Evolutionary conservation across 2,797 vertebrate genomes (phyloP), one percentile per base, ranked within the genome.

Genomic region (Tragelaphus eurycerus): DNA sequence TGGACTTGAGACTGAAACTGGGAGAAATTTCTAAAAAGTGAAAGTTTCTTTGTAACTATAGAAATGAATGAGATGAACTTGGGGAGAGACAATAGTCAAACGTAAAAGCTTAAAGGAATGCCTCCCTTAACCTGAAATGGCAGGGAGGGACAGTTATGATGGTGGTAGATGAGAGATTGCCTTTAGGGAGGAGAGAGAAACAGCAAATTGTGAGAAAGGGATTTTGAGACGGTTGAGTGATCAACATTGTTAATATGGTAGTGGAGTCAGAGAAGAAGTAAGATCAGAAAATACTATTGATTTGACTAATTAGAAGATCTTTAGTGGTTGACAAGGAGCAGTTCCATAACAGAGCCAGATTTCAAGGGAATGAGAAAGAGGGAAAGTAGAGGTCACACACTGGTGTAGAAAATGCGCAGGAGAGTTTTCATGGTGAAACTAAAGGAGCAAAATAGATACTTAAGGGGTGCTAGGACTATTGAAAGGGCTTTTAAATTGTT

Each of bases 381-480:
- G 76, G 31, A 59, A n/a, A 67, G 16, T 25, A 54, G 5, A 7
- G 31, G 13, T 57, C 85, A 83, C 12, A 79, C 46, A 21, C 3
- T 29, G 16, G 16, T 81, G 15, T 76, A 79, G 46, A 86, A 81
- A 57, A 60, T 92, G 43, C 16, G 86, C 29, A 78, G 88, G n/a
- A 86, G 59, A 83, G 64, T 29, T 89, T 97, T 86, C 86, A 4
- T 46, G 38, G n/a, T 84, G 78, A 86, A 92, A 94, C 92, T 94
- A 89, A 86, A 95, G 86, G 17, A 83, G 13, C 27, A 86, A 76
- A 89, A 76, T 17, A 92, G 29, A 76, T 83, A 93, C 34, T 67
- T 67, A 78, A 88, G 71, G 19, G 25, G 13, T 95, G 6, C 17
- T 90, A 54, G 29, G 34, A 57, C 25, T 60, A 54, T 23, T 81